These are phyloP conservation scores for Drosophila busckii DNA, from an alignment of 1,140 invertebrate species.

Conservation along the genomic window DNA sequence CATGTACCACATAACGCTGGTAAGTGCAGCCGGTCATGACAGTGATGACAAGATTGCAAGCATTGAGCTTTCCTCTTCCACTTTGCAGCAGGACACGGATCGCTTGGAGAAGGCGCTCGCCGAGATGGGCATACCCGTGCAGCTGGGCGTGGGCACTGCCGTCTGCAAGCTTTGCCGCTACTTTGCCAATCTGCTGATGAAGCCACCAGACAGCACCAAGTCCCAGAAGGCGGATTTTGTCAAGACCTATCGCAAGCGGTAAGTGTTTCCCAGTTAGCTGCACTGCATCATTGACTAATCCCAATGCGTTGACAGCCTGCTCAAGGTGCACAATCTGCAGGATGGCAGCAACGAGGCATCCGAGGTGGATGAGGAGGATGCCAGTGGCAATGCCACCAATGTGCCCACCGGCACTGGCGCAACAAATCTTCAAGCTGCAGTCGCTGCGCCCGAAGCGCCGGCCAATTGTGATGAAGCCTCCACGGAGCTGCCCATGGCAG, in stretches of 20 bases:
- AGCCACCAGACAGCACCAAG: conserved; percentile 80
- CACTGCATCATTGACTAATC: not conserved
- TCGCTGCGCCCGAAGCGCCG: not conserved
- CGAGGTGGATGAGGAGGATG: conserved; percentile 63
- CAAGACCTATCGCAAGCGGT: conserved; percentile 85
- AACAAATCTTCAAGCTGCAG: conserved; percentile 16
- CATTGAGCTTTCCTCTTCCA: accelerated
- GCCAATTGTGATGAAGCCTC: conserved; percentile 13
- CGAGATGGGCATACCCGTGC: conserved; percentile 85
- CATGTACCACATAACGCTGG: conserved; percentile 83
- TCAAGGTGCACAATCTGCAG: conserved; percentile 85
- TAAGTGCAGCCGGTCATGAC: too few relatives aligned
- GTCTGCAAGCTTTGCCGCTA: conserved; percentile 90
- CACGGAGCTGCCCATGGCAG: conserved; percentile 43
- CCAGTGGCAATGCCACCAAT: conserved; percentile 40
- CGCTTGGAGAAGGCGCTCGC: conserved; percentile 84
- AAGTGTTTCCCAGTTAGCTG: not conserved
- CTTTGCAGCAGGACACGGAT: conserved; percentile 80
- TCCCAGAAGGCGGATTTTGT: conserved; percentile 82
- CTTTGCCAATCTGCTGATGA: conserved; percentile 85
- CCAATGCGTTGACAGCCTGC: conserved; percentile 80
- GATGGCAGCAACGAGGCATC: conserved; percentile 81
- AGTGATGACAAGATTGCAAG: too few relatives aligned
- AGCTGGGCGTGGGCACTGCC: conserved; percentile 81
- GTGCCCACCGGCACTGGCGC: conserved; percentile 79